Evolutionary conservation across 2,113 vertebrate species (phyloP).

Genomic region (Sinocyclocheilus maitianheensis): DNA sequence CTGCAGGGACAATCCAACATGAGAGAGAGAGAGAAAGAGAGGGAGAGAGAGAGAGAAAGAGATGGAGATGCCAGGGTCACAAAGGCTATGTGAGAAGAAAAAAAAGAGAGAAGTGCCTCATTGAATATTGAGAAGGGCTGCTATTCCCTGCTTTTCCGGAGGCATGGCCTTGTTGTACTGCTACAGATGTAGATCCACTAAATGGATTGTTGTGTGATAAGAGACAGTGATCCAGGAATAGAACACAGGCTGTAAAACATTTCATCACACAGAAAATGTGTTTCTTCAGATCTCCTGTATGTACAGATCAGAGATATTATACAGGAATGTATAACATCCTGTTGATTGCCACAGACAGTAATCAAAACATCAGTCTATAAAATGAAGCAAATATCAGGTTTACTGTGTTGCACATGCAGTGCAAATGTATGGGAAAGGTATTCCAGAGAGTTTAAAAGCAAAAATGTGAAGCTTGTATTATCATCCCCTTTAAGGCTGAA

Average conservation of each 20-base stretch:
- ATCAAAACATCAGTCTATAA: background rate
- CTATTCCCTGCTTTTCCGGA: constrained; percentile 11
- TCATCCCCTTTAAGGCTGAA: background rate
- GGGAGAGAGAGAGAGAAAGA: background rate
- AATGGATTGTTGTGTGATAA: constrained; percentile 40
- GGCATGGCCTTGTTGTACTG: constrained; percentile 21
- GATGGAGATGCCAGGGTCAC: background rate
- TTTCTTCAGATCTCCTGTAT: background rate
- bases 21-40: background rate
- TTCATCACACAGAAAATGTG: background rate
- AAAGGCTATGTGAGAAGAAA: background rate
- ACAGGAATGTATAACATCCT: background rate
- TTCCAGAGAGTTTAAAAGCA: background rate
- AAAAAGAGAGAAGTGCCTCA: constrained; percentile 33
- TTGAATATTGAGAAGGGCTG: constrained; percentile 43
- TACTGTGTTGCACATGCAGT: background rate
- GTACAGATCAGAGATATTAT: background rate
- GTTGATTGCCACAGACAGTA: background rate
- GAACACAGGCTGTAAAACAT: constrained; percentile 12
- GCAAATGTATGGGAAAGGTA: background rate
- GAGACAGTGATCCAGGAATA: constrained; percentile 16
- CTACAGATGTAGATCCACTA: constrained; percentile 20
- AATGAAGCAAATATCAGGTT: background rate
- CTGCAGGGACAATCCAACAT: constrained; percentile 35
- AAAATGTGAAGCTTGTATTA: background rate